A percentile compares a stretch with the other conserved stretches of the same genome.
Evolutionary conservation across 2,113 vertebrate genomes (phyloP).

Genomic region (Saccopteryx bilineata): DNA sequence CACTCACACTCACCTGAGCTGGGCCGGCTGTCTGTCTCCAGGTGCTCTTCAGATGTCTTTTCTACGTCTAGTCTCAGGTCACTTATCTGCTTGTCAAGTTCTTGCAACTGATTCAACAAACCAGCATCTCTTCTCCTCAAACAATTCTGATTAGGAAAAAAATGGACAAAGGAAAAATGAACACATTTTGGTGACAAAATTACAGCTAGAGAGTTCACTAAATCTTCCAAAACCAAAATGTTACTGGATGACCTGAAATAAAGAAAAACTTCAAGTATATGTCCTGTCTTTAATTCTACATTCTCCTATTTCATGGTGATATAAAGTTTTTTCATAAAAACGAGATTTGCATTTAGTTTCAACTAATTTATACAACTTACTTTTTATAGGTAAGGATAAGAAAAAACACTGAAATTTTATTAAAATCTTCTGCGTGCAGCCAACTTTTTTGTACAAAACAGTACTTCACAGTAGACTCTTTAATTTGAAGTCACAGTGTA

Average conservation of each 20-base stretch:
- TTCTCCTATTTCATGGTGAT: conserved; percentile 34
- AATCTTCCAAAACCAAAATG: conserved; percentile 41
- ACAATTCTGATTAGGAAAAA: conserved; percentile 90
- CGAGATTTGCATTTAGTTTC: conserved; percentile 36
- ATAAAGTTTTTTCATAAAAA: conserved; percentile 41
- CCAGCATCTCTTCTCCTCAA: conserved; percentile 94
- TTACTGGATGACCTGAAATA: conserved; percentile 13
- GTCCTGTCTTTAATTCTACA: not conserved
- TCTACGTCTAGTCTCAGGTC: conserved; percentile 94
- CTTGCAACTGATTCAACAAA: conserved; percentile 94
- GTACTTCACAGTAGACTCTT: conserved; percentile 82
- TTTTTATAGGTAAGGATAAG: conserved; percentile 56
- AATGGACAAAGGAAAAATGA: conserved; percentile 48
- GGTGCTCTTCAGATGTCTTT: conserved; percentile 91
- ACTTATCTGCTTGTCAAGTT: conserved; percentile 96
- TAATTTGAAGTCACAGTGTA: conserved; percentile 84
- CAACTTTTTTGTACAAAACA: conserved; percentile 71
- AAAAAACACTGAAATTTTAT: conserved; percentile 44
- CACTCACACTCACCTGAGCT: conserved; percentile 92
- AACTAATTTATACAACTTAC: conserved; percentile 6
- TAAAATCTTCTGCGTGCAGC: not conserved
- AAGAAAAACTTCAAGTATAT: conserved; percentile 38
- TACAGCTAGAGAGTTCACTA: conserved; percentile 5
- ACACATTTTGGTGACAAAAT: conserved; percentile 32
- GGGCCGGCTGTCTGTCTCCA: conserved; percentile 95